A percentile compares a stretch with the other conserved stretches of the same genome.
phyloP scores from a whole-genome alignment of 2,797 vertebrate species.

The Sebastes minor region DNA sequence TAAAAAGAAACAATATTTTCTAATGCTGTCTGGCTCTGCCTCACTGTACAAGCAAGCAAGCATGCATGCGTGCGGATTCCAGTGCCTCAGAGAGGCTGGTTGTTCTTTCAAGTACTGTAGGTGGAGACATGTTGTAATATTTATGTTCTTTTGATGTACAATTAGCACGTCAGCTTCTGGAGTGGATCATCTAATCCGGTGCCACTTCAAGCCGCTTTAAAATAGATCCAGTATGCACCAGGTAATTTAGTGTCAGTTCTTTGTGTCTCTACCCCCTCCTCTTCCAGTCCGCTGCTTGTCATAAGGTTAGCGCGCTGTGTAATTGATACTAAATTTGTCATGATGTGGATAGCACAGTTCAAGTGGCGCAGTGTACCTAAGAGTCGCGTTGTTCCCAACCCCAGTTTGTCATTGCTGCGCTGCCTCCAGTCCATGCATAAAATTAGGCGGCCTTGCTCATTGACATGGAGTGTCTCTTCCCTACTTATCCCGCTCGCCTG shows the following conservation, averaged over 20 bases:
- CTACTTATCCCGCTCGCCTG: slow-evolving; percentile 53
- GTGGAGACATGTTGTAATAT: slow-evolving; percentile 58
- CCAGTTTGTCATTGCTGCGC: slow-evolving; percentile 67
- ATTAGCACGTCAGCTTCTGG: slow-evolving; percentile 67
- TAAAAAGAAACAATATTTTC: slow-evolving; percentile 48
- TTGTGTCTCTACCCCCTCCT: slow-evolving; percentile 62
- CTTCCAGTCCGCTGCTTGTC: slow-evolving; percentile 66
- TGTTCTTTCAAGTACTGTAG: slow-evolving; percentile 4
- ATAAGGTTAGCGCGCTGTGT: slow-evolving; percentile 75
- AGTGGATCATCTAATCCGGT: slow-evolving; percentile 68
- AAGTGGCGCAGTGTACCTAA: slow-evolving; percentile 69
- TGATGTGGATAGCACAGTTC: slow-evolving; percentile 76
- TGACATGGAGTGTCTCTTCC: slow-evolving; percentile 67
- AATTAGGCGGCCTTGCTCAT: slow-evolving; percentile 65
- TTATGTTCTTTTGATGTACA: slow-evolving; percentile 68
- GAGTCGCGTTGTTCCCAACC: slow-evolving; percentile 61
- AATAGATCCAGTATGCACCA: slow-evolving; percentile 69
- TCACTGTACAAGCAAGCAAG: neutral
- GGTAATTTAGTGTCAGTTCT: slow-evolving; percentile 75
- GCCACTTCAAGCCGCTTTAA: slow-evolving; percentile 69
- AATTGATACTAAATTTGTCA: slow-evolving; percentile 82
- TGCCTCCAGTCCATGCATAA: slow-evolving; percentile 67
- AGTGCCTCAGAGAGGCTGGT: slow-evolving; percentile 1
- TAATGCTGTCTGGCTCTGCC: slow-evolving; percentile 26
- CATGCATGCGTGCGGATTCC: neutral